Base-by-base conservation (phyloP, 2,113 vertebrate species). In the Neolamprologus cancellatus region DNA sequence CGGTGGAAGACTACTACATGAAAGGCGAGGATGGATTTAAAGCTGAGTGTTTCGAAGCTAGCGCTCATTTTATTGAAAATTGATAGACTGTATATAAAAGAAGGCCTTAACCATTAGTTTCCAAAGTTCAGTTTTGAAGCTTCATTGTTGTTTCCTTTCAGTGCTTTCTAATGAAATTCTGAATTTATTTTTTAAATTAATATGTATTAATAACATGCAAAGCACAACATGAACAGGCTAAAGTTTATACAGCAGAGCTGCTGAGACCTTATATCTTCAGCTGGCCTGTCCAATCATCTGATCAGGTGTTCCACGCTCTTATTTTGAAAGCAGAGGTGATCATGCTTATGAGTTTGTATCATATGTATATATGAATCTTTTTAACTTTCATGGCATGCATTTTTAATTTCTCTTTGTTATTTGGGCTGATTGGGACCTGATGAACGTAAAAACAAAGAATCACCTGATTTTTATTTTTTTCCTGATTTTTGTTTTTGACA, bases 161-260 rank as follows among this genome's bases (percentile, higher is more conserved):
- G 17, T 64, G 59, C 32, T 36, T 64, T 64, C 32, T 64, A 64
- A 64, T 36, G 30, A 61, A 61, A 61, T 61, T 61, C 0, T 0
- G 3, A 61, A 61, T 61, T 61, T 0, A 11, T 61, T 61, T n/a
- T 61, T 61, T 34, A 1, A 34, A 0, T 18, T 3, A 34, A 64
- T 36, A 5, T 64, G 10, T 64, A 20, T 36, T 64, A 36, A 36
- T 64, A 13, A 64, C 59, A 64, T n/a, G 17, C 30, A 36, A 64
- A 64, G 10, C 18, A n/a, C 32, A 64, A 64, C 59, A 20, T 64
- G 18, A 64, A 36, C 59, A 64, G 32, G 18, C 32, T 59, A 59
- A 59, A 59, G 59, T 64, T n/a, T 64, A 36, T 20, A 36, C 59
- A 64, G 2, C 30, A 36, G 32, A 20, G 59, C 18, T 36, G 10